phyloP scores from a whole-genome alignment of 2,888 invertebrate species.

The Eupithecia abbreviata region DNA sequence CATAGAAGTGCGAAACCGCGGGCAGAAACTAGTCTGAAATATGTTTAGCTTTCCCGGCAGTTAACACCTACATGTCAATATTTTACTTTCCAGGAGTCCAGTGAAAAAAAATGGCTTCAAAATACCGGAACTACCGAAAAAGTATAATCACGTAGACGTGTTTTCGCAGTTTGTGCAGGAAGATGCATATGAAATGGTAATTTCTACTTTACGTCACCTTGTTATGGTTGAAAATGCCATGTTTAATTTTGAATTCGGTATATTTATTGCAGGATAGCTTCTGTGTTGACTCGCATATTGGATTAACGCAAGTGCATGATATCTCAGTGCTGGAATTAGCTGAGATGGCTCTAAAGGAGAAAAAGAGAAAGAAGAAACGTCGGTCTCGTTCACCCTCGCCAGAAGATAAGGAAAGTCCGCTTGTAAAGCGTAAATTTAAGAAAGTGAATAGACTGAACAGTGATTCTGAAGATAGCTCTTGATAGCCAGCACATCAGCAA shows the following conservation, averaged over 20 bases:
- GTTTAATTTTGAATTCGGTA: neutral
- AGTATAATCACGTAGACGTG: constrained; percentile 68
- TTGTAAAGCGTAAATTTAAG: constrained; percentile 61
- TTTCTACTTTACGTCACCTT: neutral
- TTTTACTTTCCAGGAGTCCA: constrained; percentile 82
- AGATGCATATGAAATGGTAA: constrained; percentile 82
- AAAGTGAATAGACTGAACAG: constrained; percentile 66
- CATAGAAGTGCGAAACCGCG: too few relatives aligned
- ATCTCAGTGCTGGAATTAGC: constrained; percentile 85
- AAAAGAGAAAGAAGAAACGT: constrained; percentile 55
- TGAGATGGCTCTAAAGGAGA: constrained; percentile 81
- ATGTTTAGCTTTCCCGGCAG: too few relatives aligned
- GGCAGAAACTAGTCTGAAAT: too few relatives aligned
- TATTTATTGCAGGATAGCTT: constrained; percentile 84
- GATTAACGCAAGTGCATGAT: constrained; percentile 71
- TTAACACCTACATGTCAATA: neutral
- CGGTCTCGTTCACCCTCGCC: constrained; percentile 30
- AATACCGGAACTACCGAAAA: constrained; percentile 81
- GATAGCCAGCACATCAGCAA: constrained; percentile 31
- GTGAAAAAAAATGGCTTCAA: constrained; percentile 82
- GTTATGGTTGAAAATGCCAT: neutral
- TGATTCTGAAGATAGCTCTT: constrained; percentile 73
- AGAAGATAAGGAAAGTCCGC: constrained; percentile 61
- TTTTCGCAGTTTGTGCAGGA: constrained; percentile 81
- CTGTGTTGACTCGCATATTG: constrained; percentile 85